phyloP scores from a whole-genome alignment of 2,888 invertebrate species.

The Steinernema hermaphroditum region DNA sequence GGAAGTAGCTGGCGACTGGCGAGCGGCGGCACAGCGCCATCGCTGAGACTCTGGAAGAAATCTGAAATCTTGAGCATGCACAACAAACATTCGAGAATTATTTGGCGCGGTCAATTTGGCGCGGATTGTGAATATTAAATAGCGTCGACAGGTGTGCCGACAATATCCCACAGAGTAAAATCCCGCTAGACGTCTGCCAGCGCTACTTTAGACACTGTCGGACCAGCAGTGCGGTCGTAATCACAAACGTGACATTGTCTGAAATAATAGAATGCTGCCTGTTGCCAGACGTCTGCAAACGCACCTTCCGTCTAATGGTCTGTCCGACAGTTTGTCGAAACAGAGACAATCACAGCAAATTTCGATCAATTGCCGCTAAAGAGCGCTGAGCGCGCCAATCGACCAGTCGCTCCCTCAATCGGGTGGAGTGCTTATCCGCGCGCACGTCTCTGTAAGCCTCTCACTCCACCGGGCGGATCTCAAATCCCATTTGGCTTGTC shows the following conservation, averaged over 20 bases:
- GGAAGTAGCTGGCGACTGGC: neutral
- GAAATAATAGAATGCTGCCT: neutral
- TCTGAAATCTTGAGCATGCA: conserved; percentile 1
- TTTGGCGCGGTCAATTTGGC: neutral
- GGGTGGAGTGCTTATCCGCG: neutral
- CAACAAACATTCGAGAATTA: neutral
- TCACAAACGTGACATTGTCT: neutral
- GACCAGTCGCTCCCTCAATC: neutral
- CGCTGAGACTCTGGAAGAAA: too few species aligned
- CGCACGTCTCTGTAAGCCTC: conserved; percentile 10
- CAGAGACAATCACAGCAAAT: neutral
- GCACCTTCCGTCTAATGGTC: too few species aligned
- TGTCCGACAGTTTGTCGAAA: too few species aligned
- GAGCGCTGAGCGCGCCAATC: neutral
- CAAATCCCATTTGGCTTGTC: conserved; percentile 14
- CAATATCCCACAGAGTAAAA: too few species aligned
- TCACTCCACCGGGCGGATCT: neutral
- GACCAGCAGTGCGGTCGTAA: neutral
- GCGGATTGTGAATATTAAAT: neutral
- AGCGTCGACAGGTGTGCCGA: neutral
- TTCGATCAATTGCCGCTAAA: neutral
- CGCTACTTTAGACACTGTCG: neutral
- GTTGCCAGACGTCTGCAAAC: neutral
- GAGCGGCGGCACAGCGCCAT: conserved; percentile 1
- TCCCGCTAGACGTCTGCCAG: too few species aligned